Evolutionary conservation across 2,113 vertebrate species (phyloP).

Genomic region (Coregonus clupeaformis): DNA sequence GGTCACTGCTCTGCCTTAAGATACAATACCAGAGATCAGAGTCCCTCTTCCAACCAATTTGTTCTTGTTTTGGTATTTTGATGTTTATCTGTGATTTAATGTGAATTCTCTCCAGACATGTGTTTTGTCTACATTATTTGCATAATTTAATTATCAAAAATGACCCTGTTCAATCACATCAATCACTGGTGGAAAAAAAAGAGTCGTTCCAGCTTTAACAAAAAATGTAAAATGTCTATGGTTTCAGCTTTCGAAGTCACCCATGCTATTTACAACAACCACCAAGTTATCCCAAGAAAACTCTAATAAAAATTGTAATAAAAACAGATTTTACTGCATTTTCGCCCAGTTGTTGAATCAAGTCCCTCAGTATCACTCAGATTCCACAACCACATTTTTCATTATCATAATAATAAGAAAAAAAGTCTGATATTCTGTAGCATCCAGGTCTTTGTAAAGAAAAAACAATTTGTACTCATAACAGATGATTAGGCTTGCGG

Average conservation of each 20-base stretch:
- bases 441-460: slow-evolving; percentile 27
- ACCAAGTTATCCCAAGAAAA: slow-evolving; percentile 26
- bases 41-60: slow-evolving; percentile 34
- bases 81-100: slow-evolving; percentile 48
- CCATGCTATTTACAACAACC: slow-evolving; percentile 23
- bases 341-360: slow-evolving; percentile 9
- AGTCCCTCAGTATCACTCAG: slow-evolving; percentile 3
- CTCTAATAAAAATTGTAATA: slow-evolving; percentile 36
- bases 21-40: slow-evolving; percentile 23
- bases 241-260: not conserved
- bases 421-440: slow-evolving; percentile 14
- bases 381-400: slow-evolving; percentile 49
- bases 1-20: slow-evolving; percentile 9
- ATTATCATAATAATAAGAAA: slow-evolving; percentile 32
- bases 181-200: slow-evolving; percentile 33
- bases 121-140: slow-evolving; percentile 32
- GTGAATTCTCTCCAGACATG: slow-evolving; percentile 36
- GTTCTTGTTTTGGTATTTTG: slow-evolving; percentile 26
- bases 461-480: slow-evolving; percentile 58
- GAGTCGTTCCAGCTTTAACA: not conserved
- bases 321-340: slow-evolving; percentile 8
- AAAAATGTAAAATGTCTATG: not conserved
- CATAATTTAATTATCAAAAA: slow-evolving; percentile 51
- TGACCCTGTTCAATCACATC: slow-evolving; percentile 40
- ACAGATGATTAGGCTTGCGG: slow-evolving; percentile 50